phyloP scores from a whole-genome alignment of 2,113 vertebrate species.

The Istiophorus platypterus region DNA sequence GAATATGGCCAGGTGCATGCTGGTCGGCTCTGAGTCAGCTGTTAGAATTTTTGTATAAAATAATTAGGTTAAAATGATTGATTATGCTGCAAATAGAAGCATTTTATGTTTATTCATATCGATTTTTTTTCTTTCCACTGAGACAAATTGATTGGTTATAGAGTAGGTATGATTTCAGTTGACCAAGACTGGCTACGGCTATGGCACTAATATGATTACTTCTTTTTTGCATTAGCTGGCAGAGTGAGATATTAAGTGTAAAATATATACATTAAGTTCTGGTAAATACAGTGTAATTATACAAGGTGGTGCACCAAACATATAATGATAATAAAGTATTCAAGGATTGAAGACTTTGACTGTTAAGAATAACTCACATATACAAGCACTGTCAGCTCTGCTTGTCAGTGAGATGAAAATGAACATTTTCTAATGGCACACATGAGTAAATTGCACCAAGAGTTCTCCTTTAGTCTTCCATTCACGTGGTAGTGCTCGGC shows the following conservation, averaged over 20 bases:
- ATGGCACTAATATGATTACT: too few species aligned
- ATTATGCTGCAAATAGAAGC: too few species aligned
- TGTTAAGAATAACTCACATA: neutral
- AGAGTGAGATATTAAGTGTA: neutral
- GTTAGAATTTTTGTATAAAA: too few species aligned
- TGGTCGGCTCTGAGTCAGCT: too few species aligned
- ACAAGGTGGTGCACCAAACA: neutral
- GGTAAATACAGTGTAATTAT: neutral
- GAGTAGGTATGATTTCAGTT: too few species aligned
- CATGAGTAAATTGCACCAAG: constrained; percentile 10
- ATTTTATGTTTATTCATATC: too few species aligned
- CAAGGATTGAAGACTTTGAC: neutral
- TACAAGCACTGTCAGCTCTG: neutral
- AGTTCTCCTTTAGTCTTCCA: constrained; percentile 18
- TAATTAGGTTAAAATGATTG: too few species aligned
- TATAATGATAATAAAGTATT: neutral
- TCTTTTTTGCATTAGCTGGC: neutral
- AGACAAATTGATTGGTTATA: too few species aligned
- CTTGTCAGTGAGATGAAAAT: constrained; percentile 18
- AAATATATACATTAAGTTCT: neutral
- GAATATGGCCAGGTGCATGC: too few species aligned
- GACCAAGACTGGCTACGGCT: too few species aligned
- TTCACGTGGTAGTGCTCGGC: constrained; percentile 40
- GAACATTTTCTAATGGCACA: neutral
- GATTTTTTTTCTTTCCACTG: too few species aligned